These are phyloP conservation scores for Polypterus senegalus DNA, from an alignment of 2,113 vertebrate species.

Conservation along the genomic window DNA sequence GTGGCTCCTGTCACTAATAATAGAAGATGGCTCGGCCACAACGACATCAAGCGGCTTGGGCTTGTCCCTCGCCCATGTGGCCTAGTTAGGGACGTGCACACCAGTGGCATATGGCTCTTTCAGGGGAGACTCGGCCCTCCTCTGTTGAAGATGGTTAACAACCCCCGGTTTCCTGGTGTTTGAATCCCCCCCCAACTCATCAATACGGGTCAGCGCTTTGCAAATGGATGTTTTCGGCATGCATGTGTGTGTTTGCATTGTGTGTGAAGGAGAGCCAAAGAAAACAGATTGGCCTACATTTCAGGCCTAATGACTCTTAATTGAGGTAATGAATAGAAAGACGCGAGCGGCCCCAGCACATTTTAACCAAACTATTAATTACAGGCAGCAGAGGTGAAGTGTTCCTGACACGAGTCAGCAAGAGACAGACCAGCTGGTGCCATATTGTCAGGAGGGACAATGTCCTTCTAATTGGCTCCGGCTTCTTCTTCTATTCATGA, in stretches of 20 bases:
- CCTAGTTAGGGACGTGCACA: conserved; percentile 27
- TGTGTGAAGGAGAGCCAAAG: conserved; percentile 28
- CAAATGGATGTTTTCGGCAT: conserved; percentile 16
- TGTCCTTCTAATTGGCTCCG: conserved; percentile 31
- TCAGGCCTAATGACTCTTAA: conserved; percentile 61
- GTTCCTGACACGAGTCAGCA: conserved; percentile 25
- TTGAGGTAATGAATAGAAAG: conserved; percentile 67
- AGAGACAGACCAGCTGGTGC: conserved; percentile 34
- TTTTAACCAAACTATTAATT: conserved; percentile 45
- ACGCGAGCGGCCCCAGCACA: conserved; percentile 49
- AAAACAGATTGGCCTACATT: conserved; percentile 70
- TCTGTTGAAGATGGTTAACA: conserved; percentile 47
- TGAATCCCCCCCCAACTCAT: conserved; percentile 43
- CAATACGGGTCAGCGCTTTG: conserved; percentile 49
- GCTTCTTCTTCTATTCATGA: conserved; percentile 8
- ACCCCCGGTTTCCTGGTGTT: conserved; percentile 35
- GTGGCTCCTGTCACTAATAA: conserved; percentile 45
- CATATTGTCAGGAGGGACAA: conserved; percentile 30
- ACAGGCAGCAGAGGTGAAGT: conserved; percentile 25
- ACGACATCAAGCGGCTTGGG: conserved; percentile 42
- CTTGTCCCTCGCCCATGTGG: conserved; percentile 32
- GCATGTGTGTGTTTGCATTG: conserved; percentile 44
- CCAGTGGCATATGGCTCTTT: conserved; percentile 50
- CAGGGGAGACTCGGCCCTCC: conserved; percentile 29
- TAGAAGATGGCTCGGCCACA: conserved; percentile 39